phyloP scores from a whole-genome alignment of 2,113 vertebrate species.

The Pristiophorus japonicus region DNA sequence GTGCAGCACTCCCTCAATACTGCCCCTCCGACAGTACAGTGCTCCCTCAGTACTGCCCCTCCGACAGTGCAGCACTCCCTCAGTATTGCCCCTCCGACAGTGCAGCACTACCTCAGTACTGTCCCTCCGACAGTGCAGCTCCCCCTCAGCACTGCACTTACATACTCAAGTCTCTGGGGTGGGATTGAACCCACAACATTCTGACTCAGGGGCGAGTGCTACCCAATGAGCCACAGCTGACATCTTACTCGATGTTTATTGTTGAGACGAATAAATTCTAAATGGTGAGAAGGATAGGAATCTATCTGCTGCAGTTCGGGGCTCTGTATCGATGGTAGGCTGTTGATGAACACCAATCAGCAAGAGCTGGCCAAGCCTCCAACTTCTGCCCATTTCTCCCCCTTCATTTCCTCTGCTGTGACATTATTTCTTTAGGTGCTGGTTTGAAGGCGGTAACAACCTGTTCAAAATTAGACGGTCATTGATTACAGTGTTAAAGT shows the following conservation, averaged over 20 bases:
- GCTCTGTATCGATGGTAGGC: neutral
- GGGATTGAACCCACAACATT: too few relatives aligned
- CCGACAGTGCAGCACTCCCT: neutral
- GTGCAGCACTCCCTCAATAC: neutral
- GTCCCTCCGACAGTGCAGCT: neutral
- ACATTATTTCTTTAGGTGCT: neutral
- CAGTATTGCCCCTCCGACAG: neutral
- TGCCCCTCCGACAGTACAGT: neutral
- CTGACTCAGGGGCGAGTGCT: neutral
- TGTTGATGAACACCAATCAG: neutral
- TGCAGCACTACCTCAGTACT: neutral
- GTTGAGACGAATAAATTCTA: neutral
- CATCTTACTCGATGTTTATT: neutral
- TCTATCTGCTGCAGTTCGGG: neutral
- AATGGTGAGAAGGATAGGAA: neutral
- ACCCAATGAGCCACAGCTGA: neutral
- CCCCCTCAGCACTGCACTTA: neutral
- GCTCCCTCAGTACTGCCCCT: neutral
- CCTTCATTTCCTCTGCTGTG: neutral
- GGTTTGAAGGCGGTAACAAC: neutral
- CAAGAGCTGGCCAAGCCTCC: neutral
- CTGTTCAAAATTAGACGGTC: neutral
- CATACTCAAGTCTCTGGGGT: too few relatives aligned
- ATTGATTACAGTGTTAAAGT: neutral
- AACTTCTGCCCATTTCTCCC: too few relatives aligned